Base-by-base conservation (phyloP, 2,113 vertebrate genomes). In the Oncorhynchus kisutch region DNA sequence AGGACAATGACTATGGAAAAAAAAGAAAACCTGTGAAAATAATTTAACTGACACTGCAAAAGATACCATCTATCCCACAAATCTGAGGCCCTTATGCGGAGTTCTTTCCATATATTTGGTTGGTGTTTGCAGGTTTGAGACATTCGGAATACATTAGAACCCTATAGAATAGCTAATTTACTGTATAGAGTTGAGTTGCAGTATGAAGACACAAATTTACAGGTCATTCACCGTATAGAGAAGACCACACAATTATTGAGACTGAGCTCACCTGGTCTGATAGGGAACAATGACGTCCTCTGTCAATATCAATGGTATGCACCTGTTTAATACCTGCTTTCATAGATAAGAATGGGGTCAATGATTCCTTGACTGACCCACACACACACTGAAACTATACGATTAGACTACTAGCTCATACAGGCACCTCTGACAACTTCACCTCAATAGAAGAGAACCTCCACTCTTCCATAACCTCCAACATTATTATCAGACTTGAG, bases 271-370 rank as follows among this genome's bases (percentile, higher is more conserved):
- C 73, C 80, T 82, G 78, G 18, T 49, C 72, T 75, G 60, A 22
- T 2, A 8, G 69, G 81, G 1, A 89, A 90, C 85, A 89, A 75
- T 45, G 70, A 71, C 81, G 81, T 88, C 80, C 39, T 45, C 39
- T 45, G 39, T 45, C 39, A 45, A 45, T 89, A 83, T 84, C 24
- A 27, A 4, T 66, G 54, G 65, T 27, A 34, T 27, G 16, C 27
- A 90, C 84, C 82, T 85, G 83, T 84, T 31, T 48, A 65, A 25
- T 45, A 64, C 20, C 48, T 25, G 2, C 3, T 16, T 51, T 24
- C 73, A 85, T 76, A 75, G 78, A 79, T 25, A 24, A 0, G 22
- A 72, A 67, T 1, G 6, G n/a, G 16, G 12, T n/a, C 18, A 8
- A 34, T n/a, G 16, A 31, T 16, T 22, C 5, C 34, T 24, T 12